These are phyloP conservation scores for Steinernema khuongi DNA, from an alignment of 1,140 invertebrate species.

Conservation along the genomic window DNA sequence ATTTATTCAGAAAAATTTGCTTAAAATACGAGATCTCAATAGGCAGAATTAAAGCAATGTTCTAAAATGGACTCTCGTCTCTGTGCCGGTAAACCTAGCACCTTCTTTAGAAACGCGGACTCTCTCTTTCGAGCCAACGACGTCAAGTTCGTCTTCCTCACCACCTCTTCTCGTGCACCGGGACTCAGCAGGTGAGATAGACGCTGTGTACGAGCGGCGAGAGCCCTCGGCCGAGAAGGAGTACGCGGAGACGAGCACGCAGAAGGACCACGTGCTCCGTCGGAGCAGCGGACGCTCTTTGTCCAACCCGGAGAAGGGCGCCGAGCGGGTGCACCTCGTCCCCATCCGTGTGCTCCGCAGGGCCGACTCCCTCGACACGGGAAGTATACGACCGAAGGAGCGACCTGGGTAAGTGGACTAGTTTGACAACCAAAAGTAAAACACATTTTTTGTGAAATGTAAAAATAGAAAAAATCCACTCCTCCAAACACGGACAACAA, in stretches of 20 bases:
- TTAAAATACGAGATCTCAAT: no score
- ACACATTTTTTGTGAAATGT: no score
- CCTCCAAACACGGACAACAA: no score
- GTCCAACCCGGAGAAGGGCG: neutral
- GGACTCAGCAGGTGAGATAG: neutral
- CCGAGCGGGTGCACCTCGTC: neutral
- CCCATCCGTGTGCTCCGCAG: neutral
- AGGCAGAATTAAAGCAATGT: no score
- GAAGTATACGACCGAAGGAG: neutral
- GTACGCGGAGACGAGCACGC: conserved; percentile 4
- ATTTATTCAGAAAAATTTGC: no score
- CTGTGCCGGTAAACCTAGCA: neutral
- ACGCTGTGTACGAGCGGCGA: neutral
- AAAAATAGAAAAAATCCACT: no score
- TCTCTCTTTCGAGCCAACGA: neutral
- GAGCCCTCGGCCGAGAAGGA: neutral
- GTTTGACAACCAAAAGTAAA: neutral
- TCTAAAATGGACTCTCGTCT: neutral
- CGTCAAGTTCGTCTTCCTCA: neutral
- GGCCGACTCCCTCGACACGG: neutral
- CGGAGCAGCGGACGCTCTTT: neutral
- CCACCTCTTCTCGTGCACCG: neutral
- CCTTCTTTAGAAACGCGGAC: neutral
- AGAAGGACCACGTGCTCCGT: neutral
- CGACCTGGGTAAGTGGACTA: neutral